These are phyloP conservation scores for Sciurus niger DNA, from an alignment of 2,113 vertebrate species.

Conservation along the genomic window DNA sequence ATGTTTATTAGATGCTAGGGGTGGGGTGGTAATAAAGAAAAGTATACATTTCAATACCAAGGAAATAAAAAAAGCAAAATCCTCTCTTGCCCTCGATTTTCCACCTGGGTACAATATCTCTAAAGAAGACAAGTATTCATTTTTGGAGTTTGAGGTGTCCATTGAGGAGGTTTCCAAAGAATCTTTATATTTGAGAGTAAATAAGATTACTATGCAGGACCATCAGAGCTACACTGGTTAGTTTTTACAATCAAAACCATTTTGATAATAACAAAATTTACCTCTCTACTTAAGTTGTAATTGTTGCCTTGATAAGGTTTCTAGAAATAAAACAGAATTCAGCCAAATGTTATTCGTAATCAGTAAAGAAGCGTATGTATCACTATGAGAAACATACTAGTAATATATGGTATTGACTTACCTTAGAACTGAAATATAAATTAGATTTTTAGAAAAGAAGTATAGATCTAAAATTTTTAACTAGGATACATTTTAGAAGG, in stretches of 20 bases:
- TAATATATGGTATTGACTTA: background rate
- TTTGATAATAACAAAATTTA: constrained; percentile 57
- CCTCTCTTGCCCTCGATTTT: background rate
- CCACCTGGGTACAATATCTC: background rate
- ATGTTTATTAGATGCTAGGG: background rate
- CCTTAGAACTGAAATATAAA: background rate
- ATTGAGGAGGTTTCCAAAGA: background rate
- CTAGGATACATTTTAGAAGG: constrained; percentile 34
- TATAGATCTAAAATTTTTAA: constrained; percentile 13
- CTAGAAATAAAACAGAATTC: constrained; percentile 45
- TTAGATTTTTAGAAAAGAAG: constrained; percentile 59
- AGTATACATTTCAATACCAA: background rate
- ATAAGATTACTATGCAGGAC: background rate
- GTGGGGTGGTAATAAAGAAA: background rate
- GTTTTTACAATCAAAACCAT: constrained; percentile 14
- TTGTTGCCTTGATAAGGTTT: constrained; percentile 35
- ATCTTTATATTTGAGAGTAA: constrained; percentile 27
- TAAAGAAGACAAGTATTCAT: background rate
- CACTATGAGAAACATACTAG: constrained; percentile 18
- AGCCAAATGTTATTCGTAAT: constrained; percentile 18
- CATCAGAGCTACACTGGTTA: constrained; percentile 20
- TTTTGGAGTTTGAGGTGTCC: background rate
- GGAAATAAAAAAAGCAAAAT: background rate
- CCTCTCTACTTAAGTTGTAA: background rate
- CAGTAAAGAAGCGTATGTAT: constrained; percentile 11